phyloP scores from a whole-genome alignment of 2,113 vertebrate genomes.

The Ochotona princeps region DNA sequence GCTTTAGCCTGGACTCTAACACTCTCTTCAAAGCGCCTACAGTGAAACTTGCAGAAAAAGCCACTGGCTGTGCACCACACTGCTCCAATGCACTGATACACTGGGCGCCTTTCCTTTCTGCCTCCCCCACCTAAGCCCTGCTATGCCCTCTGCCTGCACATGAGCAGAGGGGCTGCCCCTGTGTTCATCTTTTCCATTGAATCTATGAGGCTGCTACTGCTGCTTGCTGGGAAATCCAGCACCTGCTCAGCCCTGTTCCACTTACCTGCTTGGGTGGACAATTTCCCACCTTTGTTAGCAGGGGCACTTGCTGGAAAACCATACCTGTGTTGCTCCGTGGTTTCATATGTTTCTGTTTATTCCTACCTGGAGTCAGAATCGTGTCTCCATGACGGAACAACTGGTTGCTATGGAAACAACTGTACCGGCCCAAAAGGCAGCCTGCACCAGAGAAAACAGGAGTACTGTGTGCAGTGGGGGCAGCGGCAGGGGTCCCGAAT shows the following conservation, averaged over 20 bases:
- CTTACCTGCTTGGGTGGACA: background rate
- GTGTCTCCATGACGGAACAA: background rate
- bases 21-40: background rate
- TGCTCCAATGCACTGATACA: background rate
- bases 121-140: background rate
- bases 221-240: background rate
- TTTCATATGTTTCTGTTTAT: conserved; percentile 21
- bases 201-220: background rate
- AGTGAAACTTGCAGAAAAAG: background rate
- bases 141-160: background rate
- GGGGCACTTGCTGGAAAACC: conserved; percentile 13
- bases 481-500: background rate
- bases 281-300: conserved; percentile 9
- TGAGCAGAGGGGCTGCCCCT: background rate
- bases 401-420: conserved; percentile 71
- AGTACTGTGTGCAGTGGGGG: accelerated
- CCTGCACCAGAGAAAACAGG: background rate
- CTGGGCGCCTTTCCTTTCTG: background rate
- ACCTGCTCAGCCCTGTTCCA: background rate
- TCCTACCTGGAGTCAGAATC: conserved; percentile 58
- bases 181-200: background rate
- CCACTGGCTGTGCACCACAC: accelerated
- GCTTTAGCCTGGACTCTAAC: too few relatives aligned
- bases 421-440: background rate
- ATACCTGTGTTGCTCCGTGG: conserved; percentile 24